Base-by-base conservation (phyloP, 1,140 invertebrate genomes). In the Cydia pomonella region DNA sequence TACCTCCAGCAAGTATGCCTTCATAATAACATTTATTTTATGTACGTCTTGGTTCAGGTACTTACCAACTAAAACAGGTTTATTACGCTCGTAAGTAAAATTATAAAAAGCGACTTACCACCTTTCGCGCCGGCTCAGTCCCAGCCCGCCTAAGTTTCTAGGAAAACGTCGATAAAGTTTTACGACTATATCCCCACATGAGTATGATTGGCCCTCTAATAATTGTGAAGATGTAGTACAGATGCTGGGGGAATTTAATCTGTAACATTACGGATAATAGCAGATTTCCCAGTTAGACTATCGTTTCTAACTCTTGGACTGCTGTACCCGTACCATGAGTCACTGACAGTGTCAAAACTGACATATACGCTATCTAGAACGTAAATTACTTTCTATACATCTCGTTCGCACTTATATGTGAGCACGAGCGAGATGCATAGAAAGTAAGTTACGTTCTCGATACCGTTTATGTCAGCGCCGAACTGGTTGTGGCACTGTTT, bases 111-210 rank as follows among this genome's bases (percentile, higher is more conserved):
- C 53, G 18, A 23, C 21, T 23, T 59, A 59, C 21, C 7, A 23
- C 18, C 53, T 59, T 59, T 23, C 10, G 21, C 18, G 4, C 0
- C 50, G 4, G 50, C 53, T n/a, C 47, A 6, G 47, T 44, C n/a
- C 53, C 9, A 23, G n/a, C 21, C 29, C 7, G 64, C 6, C 29
- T 38, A 69, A 33, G 64, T 38, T 66, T 41, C 64, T 69, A 38
- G 64, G 64, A 69, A 69, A 69, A 69, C 29, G 27, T 18, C 64
- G 29, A 69, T 69, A 69, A 69, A 69, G 29, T 38, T 69, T 69
- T 25, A 69, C 64, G 64, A 69, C 27, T 27, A 29, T 38, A 33
- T 69, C 18, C 29, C 64, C 64, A 33, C 29, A 69, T 38, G 64
- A 64, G 63, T 69, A 69, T 69, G 64, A 69, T 69, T 69, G 64